A percentile compares a stretch with the other conserved stretches of the same genome.
These are phyloP conservation scores for Alexandromys fortis DNA, from an alignment of 2,113 vertebrate species.

Conservation along the genomic window DNA sequence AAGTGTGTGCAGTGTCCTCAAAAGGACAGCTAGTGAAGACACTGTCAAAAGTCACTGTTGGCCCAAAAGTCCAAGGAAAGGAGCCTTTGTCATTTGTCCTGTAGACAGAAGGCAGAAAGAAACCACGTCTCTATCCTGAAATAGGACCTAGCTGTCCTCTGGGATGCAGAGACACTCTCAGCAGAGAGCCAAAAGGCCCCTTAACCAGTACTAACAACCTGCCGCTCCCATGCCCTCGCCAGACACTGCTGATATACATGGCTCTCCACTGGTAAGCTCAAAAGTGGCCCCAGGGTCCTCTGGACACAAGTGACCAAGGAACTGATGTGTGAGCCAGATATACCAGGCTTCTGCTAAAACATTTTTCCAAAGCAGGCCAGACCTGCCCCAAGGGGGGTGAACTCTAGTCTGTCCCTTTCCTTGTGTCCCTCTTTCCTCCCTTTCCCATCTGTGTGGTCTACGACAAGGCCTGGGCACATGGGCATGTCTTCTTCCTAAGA, in stretches of 20 bases:
- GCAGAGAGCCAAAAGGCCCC: neutral
- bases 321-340: no score
- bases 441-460: neutral
- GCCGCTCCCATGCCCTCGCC: no score
- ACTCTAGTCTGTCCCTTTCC: neutral
- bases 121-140: neutral
- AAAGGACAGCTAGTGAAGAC: neutral
- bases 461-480: neutral
- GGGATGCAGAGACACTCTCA: neutral
- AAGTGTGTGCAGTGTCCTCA: neutral
- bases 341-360: neutral
- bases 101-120: neutral
- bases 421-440: accelerated
- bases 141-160: no score
- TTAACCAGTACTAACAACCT: neutral
- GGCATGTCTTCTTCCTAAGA: neutral
- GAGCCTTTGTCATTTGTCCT: neutral
- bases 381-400: neutral
- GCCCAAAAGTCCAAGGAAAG: neutral
- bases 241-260: neutral
- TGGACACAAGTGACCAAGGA: neutral
- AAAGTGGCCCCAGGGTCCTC: neutral
- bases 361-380: neutral
- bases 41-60: neutral
- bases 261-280: neutral